Evolutionary conservation across 2,797 vertebrate genomes (phyloP), one percentile per base, ranked within the genome.

Genomic region (Acanthiza pusilla): DNA sequence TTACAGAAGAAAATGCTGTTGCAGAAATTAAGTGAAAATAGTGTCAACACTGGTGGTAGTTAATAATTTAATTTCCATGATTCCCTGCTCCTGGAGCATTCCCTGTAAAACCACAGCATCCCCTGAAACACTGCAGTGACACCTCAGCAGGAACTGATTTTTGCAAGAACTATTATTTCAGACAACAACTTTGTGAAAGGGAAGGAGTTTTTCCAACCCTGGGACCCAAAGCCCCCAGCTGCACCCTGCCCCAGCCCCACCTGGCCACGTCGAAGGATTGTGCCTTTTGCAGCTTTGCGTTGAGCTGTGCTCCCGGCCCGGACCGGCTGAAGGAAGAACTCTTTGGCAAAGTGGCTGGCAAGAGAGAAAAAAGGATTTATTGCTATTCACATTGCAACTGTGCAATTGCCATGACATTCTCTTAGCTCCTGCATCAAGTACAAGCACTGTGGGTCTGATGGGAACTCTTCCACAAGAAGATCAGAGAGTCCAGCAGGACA

Each of bases 291-390:
- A 99, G 96, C 94, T 99, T 99, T 45, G 98, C 95, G 15, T 97
- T 98, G 75, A 98, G 88, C 60, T 98, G 98, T 12, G 97, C 96
- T 65, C 97, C 98, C 78, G 97, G 96, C 88, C 98, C 98, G 87
- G 99, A 98, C 67, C 99, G 98, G 97, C 98, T 99, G 94, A 99
- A 99, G 17, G 99, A 99, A 95, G 98, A 97, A 87, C 98, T 98
- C 98, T 99, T 99, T 98, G 98, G 99, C 98, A 99, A 98, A n/a
- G 98, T 97, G 94, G 99, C 97, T 97, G 98, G 98, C 97, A 68
- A 66, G 91, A 85, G 54, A 73, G 21, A 89, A 94, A 38, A 70
- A 87, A 43, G 70, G 14, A 88, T 45, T 84, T 42, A 40, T 34
- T 73, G 72, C 57, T 27, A 19, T 12, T 25, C 47, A 9, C 30